Conservation (phyloP, 2,113 vertebrate species). For the Saccopteryx leptura region DNA sequence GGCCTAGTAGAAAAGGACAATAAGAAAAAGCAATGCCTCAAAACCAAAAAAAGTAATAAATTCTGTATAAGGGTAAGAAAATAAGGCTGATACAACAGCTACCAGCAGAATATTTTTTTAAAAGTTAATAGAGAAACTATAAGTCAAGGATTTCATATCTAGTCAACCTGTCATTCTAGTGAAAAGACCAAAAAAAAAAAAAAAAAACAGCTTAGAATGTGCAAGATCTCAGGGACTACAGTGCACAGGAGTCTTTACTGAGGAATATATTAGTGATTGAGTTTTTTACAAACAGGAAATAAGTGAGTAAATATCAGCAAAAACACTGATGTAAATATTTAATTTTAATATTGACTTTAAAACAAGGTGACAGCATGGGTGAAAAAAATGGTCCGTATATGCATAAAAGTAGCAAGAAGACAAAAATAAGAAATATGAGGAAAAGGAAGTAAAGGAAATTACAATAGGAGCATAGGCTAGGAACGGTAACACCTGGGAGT, state of each 20-base stretch:
- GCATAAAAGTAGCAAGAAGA: background rate
- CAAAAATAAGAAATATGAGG: background rate
- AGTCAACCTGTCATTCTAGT: background rate
- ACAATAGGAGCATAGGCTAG: background rate
- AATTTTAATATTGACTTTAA: slow-evolving; percentile 14
- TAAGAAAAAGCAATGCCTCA: background rate
- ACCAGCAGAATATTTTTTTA: slow-evolving; percentile 19
- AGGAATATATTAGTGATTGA: background rate
- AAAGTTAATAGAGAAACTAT: slow-evolving; percentile 6
- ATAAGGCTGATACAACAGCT: background rate
- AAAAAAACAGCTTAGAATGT: slow-evolving; percentile 1
- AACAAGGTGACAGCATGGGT: background rate
- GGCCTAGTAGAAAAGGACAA: background rate
- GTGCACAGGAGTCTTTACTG: background rate
- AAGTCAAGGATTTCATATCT: background rate
- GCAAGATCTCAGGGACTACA: background rate
- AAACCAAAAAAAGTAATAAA: background rate
- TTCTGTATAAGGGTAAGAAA: background rate
- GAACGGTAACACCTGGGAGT: background rate
- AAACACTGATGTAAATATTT: background rate
- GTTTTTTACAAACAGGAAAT: background rate
- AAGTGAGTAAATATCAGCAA: background rate
- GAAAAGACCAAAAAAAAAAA: slow-evolving; percentile 20
- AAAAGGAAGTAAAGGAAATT: background rate
- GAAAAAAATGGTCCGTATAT: background rate